phyloP scores from a whole-genome alignment of 2,797 vertebrate genomes.

The Coregonus sp. region DNA sequence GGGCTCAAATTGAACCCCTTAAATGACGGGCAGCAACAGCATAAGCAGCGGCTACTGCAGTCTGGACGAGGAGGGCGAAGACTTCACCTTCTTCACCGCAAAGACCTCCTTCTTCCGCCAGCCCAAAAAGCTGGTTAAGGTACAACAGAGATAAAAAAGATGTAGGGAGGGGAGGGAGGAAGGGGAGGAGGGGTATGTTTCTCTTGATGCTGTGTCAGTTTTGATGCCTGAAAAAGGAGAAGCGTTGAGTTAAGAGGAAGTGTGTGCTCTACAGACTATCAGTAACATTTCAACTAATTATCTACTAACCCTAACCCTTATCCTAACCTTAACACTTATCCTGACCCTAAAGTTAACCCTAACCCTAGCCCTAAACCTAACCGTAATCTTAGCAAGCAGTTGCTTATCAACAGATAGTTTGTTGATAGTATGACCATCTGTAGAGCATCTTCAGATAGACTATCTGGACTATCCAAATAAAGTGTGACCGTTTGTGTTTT shows the following conservation, averaged over 20 bases:
- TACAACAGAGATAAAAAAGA: slow-evolving; percentile 43
- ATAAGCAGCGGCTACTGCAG: slow-evolving; percentile 99
- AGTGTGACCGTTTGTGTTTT: neutral
- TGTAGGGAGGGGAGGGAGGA: neutral
- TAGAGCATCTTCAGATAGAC: too few relatives aligned
- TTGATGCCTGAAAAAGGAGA: slow-evolving; percentile 58
- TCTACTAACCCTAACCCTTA: too few relatives aligned
- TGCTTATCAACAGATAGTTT: too few relatives aligned
- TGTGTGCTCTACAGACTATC: slow-evolving; percentile 3
- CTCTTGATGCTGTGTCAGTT: slow-evolving; percentile 15
- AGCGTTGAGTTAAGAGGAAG: slow-evolving; percentile 60
- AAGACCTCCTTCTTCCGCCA: slow-evolving; percentile 91
- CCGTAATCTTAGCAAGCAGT: too few relatives aligned
- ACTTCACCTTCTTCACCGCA: slow-evolving; percentile 92
- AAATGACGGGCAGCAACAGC: slow-evolving; percentile 92
- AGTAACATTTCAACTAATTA: too few relatives aligned
- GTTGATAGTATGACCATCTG: too few relatives aligned
- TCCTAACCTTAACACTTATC: too few relatives aligned
- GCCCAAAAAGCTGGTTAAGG: slow-evolving; percentile 68
- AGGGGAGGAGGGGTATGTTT: neutral
- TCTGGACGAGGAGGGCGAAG: slow-evolving; percentile 90
- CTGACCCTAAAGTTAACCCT: too few relatives aligned
- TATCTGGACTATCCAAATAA: too few relatives aligned
- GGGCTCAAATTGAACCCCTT: slow-evolving; percentile 48
- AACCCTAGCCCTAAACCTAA: too few relatives aligned